Base-by-base conservation (phyloP, 2,888 invertebrate genomes). In the Shargacucullia verbasci region DNA sequence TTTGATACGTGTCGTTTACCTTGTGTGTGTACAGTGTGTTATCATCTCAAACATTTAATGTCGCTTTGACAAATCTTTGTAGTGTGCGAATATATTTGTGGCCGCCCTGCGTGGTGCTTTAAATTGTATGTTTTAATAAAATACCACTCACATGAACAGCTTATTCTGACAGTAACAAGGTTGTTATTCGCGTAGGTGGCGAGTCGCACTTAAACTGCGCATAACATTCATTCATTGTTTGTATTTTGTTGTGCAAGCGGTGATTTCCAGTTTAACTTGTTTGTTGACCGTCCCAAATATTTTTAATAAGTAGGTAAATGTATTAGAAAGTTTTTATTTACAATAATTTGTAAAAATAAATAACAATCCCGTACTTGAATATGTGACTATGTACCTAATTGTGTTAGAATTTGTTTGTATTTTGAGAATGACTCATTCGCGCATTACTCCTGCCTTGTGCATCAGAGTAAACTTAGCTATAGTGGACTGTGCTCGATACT, bases 161-260 rank as follows among this genome's bases (percentile, higher is more conserved):
- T 46, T 60, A 43, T 50, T 50, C 54, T 58, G 81, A 76, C 78
- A 79, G 81, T 80, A 82, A 80, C 80, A 79, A 73, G 71, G 72
- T 74, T 78, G 73, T 63, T 73, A 64, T 71, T 69, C 53, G 43
- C 54, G 71, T 72, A 60, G 66, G 66, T 59, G 59, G 53, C 62
- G 35, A 69, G 59, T 67, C 59, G 69, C 59, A 71, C 60, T 68
- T 66, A 55, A 61, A 72, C 66, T 69, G 69, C 69, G 75, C 57
- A 75, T 74, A 66, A 63, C 49, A 61, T 69, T 62, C 58, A 63
- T 66, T 67, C 50, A 69, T 59, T 44, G 56, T 40, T 43, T 9
- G 29, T 29, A 29, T 9, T 29, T 74, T 67, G 70, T 83, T 81
- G 78, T 80, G 81, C 73, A 84, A 83, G 54, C 59, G 50, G 57